Evolutionary conservation across 2,797 vertebrate genomes (phyloP).

Genomic region (Podarcis lilfordi): DNA sequence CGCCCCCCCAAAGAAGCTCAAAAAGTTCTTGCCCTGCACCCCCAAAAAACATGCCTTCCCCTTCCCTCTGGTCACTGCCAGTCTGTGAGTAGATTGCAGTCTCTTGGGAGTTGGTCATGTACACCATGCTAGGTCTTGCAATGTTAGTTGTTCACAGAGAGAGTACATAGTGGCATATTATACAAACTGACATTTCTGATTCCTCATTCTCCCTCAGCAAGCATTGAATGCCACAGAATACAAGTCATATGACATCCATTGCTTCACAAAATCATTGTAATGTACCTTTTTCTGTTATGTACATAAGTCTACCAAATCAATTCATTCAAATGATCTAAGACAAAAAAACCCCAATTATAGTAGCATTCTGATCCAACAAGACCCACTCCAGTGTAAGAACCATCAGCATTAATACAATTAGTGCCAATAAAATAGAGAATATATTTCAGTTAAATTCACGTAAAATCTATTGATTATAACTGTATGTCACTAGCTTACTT

Average conservation of each 20-base stretch:
- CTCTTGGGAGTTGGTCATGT: too few species aligned
- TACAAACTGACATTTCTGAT: background rate
- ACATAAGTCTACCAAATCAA: background rate
- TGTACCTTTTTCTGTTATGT: background rate
- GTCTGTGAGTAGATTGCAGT: too few species aligned
- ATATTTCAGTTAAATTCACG: background rate
- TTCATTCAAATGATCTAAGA: constrained; percentile 14
- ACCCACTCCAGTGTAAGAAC: background rate
- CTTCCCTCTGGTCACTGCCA: too few species aligned
- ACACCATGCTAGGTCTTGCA: background rate
- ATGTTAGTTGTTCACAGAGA: background rate
- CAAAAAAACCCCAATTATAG: background rate
- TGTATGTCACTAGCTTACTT: constrained; percentile 57
- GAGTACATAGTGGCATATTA: background rate
- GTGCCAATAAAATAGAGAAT: background rate
- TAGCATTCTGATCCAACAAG: background rate
- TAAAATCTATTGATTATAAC: constrained; percentile 1
- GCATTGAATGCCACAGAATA: background rate
- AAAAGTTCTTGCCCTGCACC: too few species aligned
- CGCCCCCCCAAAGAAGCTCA: too few species aligned
- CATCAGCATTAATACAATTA: background rate
- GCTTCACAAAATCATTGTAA: background rate
- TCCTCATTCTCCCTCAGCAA: background rate
- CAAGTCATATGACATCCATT: background rate
- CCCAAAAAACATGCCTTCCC: too few species aligned